Base-by-base conservation (phyloP, 2,113 vertebrate species). In the Sisor rabdophorus region DNA sequence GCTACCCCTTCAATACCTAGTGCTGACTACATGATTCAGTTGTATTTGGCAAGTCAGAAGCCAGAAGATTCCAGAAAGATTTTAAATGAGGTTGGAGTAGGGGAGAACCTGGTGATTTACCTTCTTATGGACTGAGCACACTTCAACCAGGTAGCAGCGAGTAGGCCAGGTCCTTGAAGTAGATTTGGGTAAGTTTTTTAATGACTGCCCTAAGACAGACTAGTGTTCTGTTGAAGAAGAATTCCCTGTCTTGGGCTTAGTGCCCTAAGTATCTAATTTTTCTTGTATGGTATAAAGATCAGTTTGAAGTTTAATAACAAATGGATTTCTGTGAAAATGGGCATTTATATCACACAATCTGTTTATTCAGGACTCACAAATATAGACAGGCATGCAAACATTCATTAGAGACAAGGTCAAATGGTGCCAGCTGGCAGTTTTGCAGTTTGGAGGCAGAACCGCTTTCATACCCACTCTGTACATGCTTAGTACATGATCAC, bases 381-480 rank as follows among this genome's bases (percentile, higher is more conserved):
- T 40, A 77, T 32, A 63, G 12, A 28, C 50, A 67, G 58, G 16
- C 59, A 28, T 71, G 61, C 32, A 61, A 36, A 36, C 63, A 48
- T 55, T 67, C 26, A 60, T 61, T n/a, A 71, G 48, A 65, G 68
- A 76, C 53, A 63, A 44, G 69, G 74, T 71, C 65, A 65, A 28
- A 36, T 36, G 59, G 24, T 75, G 74, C 81, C 84, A 80, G 74
- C 75, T 82, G 80, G 79, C 71, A 65, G 30, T 58, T 53, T 28
- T 32, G 30, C 75, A 61, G 17, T 73, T 47, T 72, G 73, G 54
- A 83, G 72, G 56, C 55, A 71, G 40, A 74, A 50, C 30, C 75
- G 63, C 26, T 77, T 77, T 61, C 76, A 68, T 67, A 68, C 61
- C 30, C 56, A 36, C 19, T 75, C 52, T 64, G 58, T 55, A 75